Evolutionary conservation across 2,888 invertebrate species (phyloP), one percentile per base, ranked within the genome.

Genomic region (Polydrusus pterygomalis): DNA sequence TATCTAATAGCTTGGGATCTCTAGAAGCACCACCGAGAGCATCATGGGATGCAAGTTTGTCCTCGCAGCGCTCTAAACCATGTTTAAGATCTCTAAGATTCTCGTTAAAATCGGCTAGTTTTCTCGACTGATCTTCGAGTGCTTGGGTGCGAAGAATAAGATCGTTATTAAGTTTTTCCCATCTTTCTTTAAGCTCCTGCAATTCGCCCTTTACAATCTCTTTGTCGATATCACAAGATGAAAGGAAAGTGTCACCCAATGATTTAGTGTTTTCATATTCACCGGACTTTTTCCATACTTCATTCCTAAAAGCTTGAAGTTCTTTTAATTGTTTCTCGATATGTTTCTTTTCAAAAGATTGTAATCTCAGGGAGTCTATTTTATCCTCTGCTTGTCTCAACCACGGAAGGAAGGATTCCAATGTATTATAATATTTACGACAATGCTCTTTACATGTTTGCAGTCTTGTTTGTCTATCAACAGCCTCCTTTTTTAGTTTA

Each of bases 391-490:
- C 94, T 79, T 94, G 93, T 1, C 93, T 90, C 71, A 98, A 88
- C 98, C 98, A 98, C 0, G 96, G 95, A 0, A 96, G 88, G 90
- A 97, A 97, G 0, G 91, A 89, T 82, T 97, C 97, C 65, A 96
- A 92, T 0, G 94, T 93, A 82, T 93, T 92, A 85, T 95, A 94
- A 89, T 96, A 98, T 85, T 97, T 97, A 81, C 94, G 94, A 88
- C 95, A 96, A 86, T 95, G 97, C 86, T 97, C 97, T 92, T 94
- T 93, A 87, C 96, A 96, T 0, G 96, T 95, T 86, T 97, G 96
- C 56, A 97, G 89, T 79, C 95, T 90, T 0, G 95, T 95, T 84
- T 97, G 93, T 58, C 97, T 91, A 82, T 97, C 96, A 51, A 95
- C 92, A 0, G 96, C 94, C 85, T 96, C 96, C 78, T 96, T 93